Evolutionary conservation across 1,140 invertebrate species (phyloP), one percentile per base, ranked within the genome.

Genomic region (Caerostris extrusa): DNA sequence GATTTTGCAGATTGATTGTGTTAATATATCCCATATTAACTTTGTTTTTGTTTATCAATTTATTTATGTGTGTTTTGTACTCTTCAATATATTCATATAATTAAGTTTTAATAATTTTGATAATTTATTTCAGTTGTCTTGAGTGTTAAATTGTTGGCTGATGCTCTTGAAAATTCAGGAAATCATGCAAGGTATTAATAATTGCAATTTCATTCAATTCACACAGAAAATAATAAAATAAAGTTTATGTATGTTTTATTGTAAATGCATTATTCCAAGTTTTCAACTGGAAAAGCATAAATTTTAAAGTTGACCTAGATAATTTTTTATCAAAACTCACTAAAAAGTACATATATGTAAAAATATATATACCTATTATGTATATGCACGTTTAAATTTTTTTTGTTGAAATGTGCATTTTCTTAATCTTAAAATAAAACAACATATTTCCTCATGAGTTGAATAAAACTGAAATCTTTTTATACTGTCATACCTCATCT

Each of bases 121-220:
- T 55, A 5, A 56, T 58, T 60, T 17, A 19, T 90, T 90, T 61
- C 53, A 90, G 89, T 58, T 81, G n/a, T 90, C 34, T 71, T 90
- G 34, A 90, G 69, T 81, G 34, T 90, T 17, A 90, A 90, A 81
- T 53, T 81, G 6, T 81, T 90, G 34, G 89, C 89, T 81, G 89
- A 90, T 90, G 89, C 89, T 12, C 8, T 90, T 34, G 56, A 58
- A 90, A 57, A 56, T 71, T 69, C 61, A 71, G n/a, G 34, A 53
- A 77, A 50, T 50, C 34, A 77, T 77, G 34, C 34, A 64, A 90
- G 60, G 57, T 71, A n/a, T 90, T 14, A 34, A 34, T 34, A 34
- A 34, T 34, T 34, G 34, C 34, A 34, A 34, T 34, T 34, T 34
- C 34, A 34, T 34, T 64, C 3, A 87, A n/a, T n/a, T 87, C 19